Evolutionary conservation across 2,113 vertebrate genomes (phyloP).

Genomic region (Thermophis baileyi): DNA sequence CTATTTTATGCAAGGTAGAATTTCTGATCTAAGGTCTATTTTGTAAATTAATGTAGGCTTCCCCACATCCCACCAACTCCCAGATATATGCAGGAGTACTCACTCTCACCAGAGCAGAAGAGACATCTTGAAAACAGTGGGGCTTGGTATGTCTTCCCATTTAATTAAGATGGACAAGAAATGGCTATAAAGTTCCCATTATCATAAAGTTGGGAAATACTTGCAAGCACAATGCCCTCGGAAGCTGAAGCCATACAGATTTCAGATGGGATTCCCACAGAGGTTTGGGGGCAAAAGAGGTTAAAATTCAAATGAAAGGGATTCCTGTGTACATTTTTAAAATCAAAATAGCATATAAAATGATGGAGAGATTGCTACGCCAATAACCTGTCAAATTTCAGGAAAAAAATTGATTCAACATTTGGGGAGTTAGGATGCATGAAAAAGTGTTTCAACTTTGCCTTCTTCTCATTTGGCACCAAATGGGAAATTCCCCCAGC

Average conservation of each 20-base stretch:
- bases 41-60: background rate
- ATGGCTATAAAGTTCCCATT: background rate
- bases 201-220: background rate
- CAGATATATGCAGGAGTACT: background rate
- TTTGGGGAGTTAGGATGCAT: background rate
- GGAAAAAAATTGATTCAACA: background rate
- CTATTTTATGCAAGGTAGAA: background rate
- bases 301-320: background rate
- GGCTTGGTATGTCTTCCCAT: background rate
- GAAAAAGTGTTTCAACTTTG: background rate
- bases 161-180: background rate
- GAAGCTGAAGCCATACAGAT: background rate
- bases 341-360: background rate
- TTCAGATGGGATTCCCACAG: background rate
- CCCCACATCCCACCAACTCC: background rate
- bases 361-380: background rate
- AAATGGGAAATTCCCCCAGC: background rate
- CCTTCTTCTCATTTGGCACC: background rate
- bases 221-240: background rate
- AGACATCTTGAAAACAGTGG: background rate
- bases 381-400: background rate
- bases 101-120: background rate
- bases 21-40: background rate
- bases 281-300: background rate
- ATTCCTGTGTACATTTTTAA: background rate